Evolutionary conservation across 2,888 invertebrate species (phyloP).

Genomic region (Phragmatobia fuliginosa): DNA sequence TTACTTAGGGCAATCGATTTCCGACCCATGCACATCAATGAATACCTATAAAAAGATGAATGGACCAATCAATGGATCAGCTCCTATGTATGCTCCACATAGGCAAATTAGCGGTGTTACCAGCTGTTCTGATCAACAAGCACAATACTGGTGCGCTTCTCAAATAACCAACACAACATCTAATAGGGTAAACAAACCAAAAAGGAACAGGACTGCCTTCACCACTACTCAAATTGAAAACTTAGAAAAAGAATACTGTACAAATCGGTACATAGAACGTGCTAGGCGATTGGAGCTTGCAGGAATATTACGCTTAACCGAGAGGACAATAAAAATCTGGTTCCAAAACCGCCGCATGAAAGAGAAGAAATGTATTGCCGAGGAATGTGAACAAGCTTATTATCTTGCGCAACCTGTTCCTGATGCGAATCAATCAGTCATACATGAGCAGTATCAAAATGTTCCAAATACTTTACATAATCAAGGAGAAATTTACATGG

Average conservation of each 20-base stretch:
- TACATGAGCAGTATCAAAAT: constrained; percentile 54
- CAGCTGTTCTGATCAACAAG: not conserved
- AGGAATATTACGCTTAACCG: constrained; percentile 57
- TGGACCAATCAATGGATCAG: constrained; percentile 19
- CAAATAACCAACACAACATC: constrained; percentile 36
- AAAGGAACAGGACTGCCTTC: constrained; percentile 92
- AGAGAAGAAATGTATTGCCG: constrained; percentile 87
- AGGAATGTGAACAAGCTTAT: constrained; percentile 64
- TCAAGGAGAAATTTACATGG: constrained; percentile 53
- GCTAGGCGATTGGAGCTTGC: constrained; percentile 89
- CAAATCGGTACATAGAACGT: constrained; percentile 90
- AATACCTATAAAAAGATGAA: constrained; percentile 51
- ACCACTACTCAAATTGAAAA: constrained; percentile 91
- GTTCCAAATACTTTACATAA: constrained; percentile 47
- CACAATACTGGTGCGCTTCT: constrained; percentile 26
- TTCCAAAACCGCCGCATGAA: constrained; percentile 94
- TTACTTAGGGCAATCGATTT: constrained; percentile 44
- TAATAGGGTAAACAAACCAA: constrained; percentile 71
- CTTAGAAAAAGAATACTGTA: constrained; percentile 91
- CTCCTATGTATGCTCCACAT: not conserved
- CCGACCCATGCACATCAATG: constrained; percentile 61
- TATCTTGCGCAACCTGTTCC: constrained; percentile 62
- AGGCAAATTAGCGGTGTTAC: not conserved
- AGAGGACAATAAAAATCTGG: constrained; percentile 91
- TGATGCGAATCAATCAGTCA: constrained; percentile 52